Conservation (phyloP, 35 echinoderm and acorn worm species). For the Apostichopus californicus region DNA sequence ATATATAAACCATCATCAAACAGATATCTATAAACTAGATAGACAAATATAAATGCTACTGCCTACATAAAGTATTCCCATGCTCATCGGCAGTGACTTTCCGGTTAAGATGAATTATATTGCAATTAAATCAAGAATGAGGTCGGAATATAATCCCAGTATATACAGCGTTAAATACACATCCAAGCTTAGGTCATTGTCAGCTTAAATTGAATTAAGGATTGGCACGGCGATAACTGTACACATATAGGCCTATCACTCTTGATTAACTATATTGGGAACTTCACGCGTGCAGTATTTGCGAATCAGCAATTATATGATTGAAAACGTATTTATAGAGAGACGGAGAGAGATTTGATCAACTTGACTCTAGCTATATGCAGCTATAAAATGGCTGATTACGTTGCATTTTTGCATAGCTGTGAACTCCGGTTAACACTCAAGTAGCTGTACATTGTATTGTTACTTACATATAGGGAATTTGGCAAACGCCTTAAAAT, state of each 20-base stretch:
- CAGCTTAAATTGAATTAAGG: background rate
- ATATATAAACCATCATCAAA: too few species aligned
- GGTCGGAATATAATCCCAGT: background rate
- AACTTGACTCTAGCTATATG: background rate
- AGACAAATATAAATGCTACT: background rate
- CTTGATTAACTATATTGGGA: background rate
- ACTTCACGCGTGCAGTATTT: background rate
- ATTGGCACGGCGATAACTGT: background rate
- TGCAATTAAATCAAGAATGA: background rate
- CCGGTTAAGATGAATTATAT: background rate
- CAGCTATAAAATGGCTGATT: background rate
- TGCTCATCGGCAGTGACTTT: background rate
- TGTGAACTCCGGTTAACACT: too few species aligned
- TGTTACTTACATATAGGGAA: too few species aligned
- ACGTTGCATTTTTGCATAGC: too few species aligned
- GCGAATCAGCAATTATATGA: background rate
- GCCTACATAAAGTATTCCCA: background rate
- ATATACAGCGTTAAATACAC: too few species aligned
- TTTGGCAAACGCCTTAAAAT: too few species aligned
- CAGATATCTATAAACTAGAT: background rate
- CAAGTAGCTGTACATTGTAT: too few species aligned
- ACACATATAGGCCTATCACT: background rate
- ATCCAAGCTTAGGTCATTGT: background rate
- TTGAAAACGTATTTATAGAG: background rate
- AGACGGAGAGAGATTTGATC: background rate